A percentile compares a stretch with the other conserved stretches of the same genome.
Evolutionary conservation across 1,140 invertebrate species (phyloP).

Genomic region (Anastrepha obliqua): DNA sequence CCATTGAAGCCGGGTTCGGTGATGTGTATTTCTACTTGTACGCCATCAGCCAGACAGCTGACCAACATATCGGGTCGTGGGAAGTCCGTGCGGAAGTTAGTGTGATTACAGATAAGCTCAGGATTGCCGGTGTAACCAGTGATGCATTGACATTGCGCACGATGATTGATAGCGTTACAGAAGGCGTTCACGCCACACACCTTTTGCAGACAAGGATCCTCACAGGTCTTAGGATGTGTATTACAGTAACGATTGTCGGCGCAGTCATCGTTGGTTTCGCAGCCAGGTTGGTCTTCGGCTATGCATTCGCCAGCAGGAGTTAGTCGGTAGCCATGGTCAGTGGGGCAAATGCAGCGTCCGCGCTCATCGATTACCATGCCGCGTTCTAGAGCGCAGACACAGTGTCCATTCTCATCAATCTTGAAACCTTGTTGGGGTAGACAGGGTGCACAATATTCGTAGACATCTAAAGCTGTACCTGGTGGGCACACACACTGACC

Average conservation of each 20-base stretch:
- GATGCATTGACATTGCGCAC: constrained; percentile 87
- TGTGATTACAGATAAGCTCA: constrained; percentile 82
- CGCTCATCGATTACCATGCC: constrained; percentile 85
- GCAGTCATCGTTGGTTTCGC: constrained; percentile 85
- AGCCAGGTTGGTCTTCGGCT: constrained; percentile 78
- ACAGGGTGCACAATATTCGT: constrained; percentile 86
- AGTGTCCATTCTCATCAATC: constrained; percentile 84
- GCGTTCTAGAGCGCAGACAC: constrained; percentile 85
- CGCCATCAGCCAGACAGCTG: constrained; percentile 92
- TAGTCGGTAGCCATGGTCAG: constrained; percentile 81
- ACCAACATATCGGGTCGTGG: constrained; percentile 90
- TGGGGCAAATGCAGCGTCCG: constrained; percentile 86
- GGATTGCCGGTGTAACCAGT: constrained; percentile 88
- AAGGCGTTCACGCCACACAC: constrained; percentile 85
- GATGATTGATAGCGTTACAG: constrained; percentile 87
- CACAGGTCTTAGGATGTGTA: constrained; percentile 80
- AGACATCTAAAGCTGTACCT: constrained; percentile 83
- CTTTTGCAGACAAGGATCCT: constrained; percentile 83
- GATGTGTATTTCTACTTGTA: constrained; percentile 90
- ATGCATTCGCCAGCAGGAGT: constrained; percentile 82
- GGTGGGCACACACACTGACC: constrained; percentile 86
- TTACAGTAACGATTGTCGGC: constrained; percentile 85
- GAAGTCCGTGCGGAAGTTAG: constrained; percentile 84
- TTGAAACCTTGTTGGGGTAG: constrained; percentile 82
- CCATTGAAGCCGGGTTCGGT: constrained; percentile 89